A percentile compares a stretch with the other conserved stretches of the same genome.
phyloP scores from a whole-genome alignment of 2,797 vertebrate genomes.

The Chelidonichthys spinosus region DNA sequence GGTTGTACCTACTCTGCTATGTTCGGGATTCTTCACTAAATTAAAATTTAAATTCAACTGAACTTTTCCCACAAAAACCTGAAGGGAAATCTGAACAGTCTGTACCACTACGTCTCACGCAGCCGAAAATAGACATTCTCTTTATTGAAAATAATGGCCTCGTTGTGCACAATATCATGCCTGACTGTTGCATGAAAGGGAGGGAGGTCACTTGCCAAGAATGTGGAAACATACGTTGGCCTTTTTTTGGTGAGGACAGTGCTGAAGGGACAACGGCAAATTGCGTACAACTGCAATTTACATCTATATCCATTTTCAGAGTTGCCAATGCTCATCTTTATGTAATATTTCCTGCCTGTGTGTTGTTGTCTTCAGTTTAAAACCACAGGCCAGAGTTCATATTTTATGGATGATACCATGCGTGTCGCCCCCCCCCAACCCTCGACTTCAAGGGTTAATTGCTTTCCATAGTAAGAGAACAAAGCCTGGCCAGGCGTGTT shows the following conservation, averaged over 20 bases:
- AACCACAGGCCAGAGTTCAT: slow-evolving; percentile 35
- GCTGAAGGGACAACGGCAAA: no score
- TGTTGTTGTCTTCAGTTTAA: slow-evolving; percentile 22
- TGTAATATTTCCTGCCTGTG: not conserved
- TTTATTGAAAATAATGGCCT: not conserved
- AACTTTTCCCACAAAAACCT: no score
- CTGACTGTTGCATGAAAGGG: not conserved
- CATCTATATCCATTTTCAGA: not conserved
- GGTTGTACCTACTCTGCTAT: not conserved
- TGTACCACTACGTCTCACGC: not conserved
- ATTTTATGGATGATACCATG: slow-evolving; percentile 50
- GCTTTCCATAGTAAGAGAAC: slow-evolving; percentile 33
- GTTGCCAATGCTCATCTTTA: not conserved
- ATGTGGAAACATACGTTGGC: not conserved
- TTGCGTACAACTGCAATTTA: not conserved
- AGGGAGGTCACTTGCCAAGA: not conserved
- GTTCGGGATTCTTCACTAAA: not conserved
- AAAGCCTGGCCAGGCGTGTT: slow-evolving; percentile 23
- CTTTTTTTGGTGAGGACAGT: not conserved
- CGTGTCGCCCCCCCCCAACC: not conserved
- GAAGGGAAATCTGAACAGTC: not conserved
- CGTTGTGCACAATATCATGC: not conserved
- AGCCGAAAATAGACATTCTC: not conserved
- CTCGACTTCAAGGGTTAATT: slow-evolving; percentile 48
- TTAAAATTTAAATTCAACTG: no score